Conservation (phyloP, 2,797 vertebrate genomes). For the Argya squamiceps region DNA sequence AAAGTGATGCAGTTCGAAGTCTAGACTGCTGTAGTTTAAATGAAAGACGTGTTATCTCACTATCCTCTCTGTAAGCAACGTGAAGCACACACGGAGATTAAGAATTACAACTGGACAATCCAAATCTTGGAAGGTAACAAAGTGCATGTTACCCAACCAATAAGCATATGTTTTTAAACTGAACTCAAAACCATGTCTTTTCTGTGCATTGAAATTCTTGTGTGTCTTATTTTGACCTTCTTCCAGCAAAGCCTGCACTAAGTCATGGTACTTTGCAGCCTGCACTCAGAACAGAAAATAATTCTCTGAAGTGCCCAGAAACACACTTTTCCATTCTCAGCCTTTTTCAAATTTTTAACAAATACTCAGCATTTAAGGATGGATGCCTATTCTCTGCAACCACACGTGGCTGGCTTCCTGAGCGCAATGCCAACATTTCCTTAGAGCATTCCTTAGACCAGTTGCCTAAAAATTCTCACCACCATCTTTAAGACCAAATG, state of each 20-base stretch:
- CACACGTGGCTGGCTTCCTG: neutral
- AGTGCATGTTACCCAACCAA: neutral
- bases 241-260: neutral
- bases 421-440: neutral
- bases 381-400: neutral
- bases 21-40: neutral
- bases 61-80: neutral
- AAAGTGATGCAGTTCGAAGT: neutral
- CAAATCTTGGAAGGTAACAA: neutral
- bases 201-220: neutral
- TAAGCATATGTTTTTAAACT: neutral
- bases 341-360: neutral
- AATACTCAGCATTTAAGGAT: neutral
- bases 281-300: neutral
- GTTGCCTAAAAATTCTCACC: neutral
- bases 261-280: neutral
- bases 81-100: neutral
- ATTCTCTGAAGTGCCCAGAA: neutral
- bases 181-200: neutral
- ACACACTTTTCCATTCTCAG: neutral
- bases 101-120: neutral
- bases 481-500: neutral
- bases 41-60: accelerated
- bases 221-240: neutral
- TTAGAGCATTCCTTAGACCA: neutral